Base-by-base conservation (phyloP, 1,140 invertebrate genomes). In the Zaprionus inermis region DNA sequence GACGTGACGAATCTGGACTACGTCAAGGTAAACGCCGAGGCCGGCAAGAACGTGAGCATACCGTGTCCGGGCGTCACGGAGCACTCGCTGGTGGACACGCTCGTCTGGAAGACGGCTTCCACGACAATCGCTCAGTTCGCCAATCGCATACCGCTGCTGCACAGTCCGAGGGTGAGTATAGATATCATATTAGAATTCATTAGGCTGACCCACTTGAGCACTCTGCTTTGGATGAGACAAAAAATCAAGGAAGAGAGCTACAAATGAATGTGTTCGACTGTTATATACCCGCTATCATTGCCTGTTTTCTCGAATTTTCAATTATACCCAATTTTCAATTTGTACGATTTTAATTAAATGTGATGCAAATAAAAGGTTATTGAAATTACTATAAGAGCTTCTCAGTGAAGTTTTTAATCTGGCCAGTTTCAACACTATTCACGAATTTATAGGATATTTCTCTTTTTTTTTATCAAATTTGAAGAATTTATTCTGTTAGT, bases 51-150 rank as follows among this genome's bases (percentile, higher is more conserved):
- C 90, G 93, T 95, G 61, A 94, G 94, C 44, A 89, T 95, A 74
- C 92, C 93, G 36, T 95, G 95, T 92, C 95, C 95, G 2, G 95
- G 95, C 12, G 94, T 95, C 41, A 94, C 93, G 56, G 94, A 95
- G 84, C 93, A 94, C 72, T 95, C 95, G 10, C 84, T 95, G 78
- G 94, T 96, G 72, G 91, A 94, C 76, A 94, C 93, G 59, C 91
- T 96, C 69, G 95, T 95, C 78, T 95, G 95, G 95, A 93, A 93
- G 63, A 92, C 91, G 30, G 71, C 90, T 5, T 84, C 89, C n/a
- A 91, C 91, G 71, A 92, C 91, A 69, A 92, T 92, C 76, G 91
- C 91, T 12, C 91, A 92, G 73, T 92, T 92, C 64, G 91, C 91
- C 52, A 92, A 92, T 79, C 79, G 91, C 49, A 92, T 92, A 66